Evolutionary conservation across 2,113 vertebrate genomes (phyloP), one percentile per base, ranked within the genome.

Genomic region (Quiscalus mexicanus): DNA sequence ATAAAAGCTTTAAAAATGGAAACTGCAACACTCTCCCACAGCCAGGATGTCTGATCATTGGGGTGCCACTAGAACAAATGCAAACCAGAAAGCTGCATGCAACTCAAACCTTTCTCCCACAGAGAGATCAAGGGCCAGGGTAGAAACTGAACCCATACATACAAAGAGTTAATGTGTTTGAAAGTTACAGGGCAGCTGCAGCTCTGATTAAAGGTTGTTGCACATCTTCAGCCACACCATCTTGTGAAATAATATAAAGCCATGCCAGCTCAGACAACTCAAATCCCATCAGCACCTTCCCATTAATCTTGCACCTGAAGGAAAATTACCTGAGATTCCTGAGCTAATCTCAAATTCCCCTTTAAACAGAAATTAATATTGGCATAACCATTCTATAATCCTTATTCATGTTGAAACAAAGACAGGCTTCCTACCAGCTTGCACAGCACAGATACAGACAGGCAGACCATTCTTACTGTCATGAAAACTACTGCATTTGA

Each of bases 351-450:
- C 59, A 67, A 78, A 75, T 93, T 89, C 80, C 65, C 60, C n/a
- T 89, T 56, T 37, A 52, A 50, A 64, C 25, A 80, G 73, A 75
- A 84, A 89, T 86, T 74, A 90, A 86, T 75, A 92, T 56, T 82
- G 77, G 22, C 87, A 91, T n/a, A 76, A 65, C 22, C 45, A 62
- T 75, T 84, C 92, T 49, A 25, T 62, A 92, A 84, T 86, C 91
- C 73, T 89, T 62, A 84, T 62, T 89, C 93, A 73, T 82, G 90
- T 84, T 90, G 86, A 82, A 93, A 95, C 96, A 96, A 90, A 87
- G 77, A 69, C 86, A 93, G 80, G 44, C 58, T 95, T 95, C 68
- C 86, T 87, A 53, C 31, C 1, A 6, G 59, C 69, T 93, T 87
- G 90, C 88, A 84, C 37, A 96, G 76, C 47, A 39, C 0, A 10